Conservation (phyloP, 2,797 vertebrate species). For the Protonibea diacanthus region DNA sequence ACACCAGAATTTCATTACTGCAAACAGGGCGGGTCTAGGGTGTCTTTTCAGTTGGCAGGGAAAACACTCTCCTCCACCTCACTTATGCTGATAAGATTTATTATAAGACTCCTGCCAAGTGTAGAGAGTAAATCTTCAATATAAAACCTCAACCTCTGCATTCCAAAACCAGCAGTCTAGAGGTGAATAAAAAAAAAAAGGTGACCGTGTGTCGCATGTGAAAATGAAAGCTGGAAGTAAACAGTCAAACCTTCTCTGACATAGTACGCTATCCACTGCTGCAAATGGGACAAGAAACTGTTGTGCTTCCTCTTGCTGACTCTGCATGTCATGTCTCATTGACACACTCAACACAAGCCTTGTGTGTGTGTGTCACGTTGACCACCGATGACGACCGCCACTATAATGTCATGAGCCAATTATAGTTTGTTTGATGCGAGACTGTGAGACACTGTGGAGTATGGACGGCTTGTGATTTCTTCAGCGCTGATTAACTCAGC, state of each 20-base stretch:
- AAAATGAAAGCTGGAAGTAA: conserved; percentile 3
- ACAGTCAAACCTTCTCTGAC: conserved; percentile 1
- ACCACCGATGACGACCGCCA: background rate
- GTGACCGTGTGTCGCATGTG: background rate
- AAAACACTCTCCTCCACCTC: conserved; percentile 22
- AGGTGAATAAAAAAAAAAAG: background rate
- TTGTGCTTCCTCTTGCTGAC: conserved; percentile 49
- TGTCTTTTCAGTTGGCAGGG: conserved; percentile 48
- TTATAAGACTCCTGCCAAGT: conserved; percentile 41
- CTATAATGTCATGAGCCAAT: conserved; percentile 21
- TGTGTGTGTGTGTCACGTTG: background rate
- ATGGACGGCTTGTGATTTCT: conserved; percentile 1
- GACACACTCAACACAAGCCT: conserved; percentile 2
- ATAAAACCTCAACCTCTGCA: conserved; percentile 18
- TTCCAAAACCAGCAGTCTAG: background rate
- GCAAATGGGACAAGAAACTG: conserved; percentile 17
- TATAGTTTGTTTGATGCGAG: conserved; percentile 14
- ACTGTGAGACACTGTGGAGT: background rate
- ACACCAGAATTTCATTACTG: conserved; percentile 26
- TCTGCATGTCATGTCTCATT: conserved; percentile 28
- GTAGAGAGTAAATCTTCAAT: conserved; percentile 11
- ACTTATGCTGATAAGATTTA: conserved; percentile 45
- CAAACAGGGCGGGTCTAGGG: conserved; percentile 7
- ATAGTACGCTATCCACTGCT: conserved; percentile 21
- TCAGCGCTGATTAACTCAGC: background rate